Evolutionary conservation across 2,888 invertebrate genomes (phyloP), one percentile per base, ranked within the genome.

Genomic region (Odontomyia ornata): DNA sequence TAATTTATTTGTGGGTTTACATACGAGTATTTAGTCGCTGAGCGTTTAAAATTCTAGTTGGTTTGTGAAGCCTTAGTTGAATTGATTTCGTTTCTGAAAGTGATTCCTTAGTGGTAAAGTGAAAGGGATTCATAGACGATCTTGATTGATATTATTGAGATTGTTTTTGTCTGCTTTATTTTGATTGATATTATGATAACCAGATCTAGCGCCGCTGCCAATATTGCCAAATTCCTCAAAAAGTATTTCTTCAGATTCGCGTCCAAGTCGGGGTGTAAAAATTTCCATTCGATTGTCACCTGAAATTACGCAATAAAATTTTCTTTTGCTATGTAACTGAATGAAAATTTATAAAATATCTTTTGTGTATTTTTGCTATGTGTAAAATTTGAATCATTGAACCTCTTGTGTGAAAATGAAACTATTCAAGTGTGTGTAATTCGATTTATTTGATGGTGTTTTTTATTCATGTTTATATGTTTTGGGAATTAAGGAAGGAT

Each of bases 231-330:
- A 23, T 23, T 80, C 80, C 21, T 80, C 81, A 21, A 80, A 80
- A 36, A 80, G 47, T 25, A 80, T 77, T 80, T 83, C 84, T 79
- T 86, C 85, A 21, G 82, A 83, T 80, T 85, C 86, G 13, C 84
- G 83, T 43, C 83, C 84, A 65, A 85, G 79, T 79, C 84, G 82
- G n/a, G 85, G 85, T 11, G 83, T 83, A 30, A 56, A 76, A 18
- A 76, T 36, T 25, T 76, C 76, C 36, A 76, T 36, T 56, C 67
- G 76, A 76, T 52, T 67, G 67, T 56, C 56, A 9, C 64, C 64
- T 64, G 30, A 15, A 56, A 65, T n/a, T n/a, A n/a, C n/a, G 9
- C 27, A 21, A 43, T 23, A 25, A n/a, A n/a, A n/a, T n/a, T n/a
- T n/a, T n/a, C n/a, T n/a, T n/a, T n/a, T 18, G 3, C 11, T 11